Evolutionary conservation across 2,113 vertebrate genomes (phyloP), one percentile per base, ranked within the genome.

Genomic region (Reinhardtius hippoglossoides): DNA sequence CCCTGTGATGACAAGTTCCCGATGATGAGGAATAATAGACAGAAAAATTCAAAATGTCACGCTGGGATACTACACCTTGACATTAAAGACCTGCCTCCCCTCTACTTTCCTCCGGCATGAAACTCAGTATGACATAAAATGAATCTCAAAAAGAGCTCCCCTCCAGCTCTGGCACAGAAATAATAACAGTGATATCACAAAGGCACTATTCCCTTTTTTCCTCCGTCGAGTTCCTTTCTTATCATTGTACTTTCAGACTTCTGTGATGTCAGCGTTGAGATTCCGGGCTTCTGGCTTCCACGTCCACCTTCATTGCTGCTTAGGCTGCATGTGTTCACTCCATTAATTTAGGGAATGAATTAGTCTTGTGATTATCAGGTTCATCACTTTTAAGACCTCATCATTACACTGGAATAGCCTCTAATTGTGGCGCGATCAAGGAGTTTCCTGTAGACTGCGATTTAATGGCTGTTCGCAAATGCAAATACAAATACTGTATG

Each of bases 321-420:
- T 46, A 80, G 60, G 27, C 52, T 78, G 72, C 52, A 71, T 56
- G 52, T 77, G 62, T 76, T 63, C 42, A 27, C 50, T 67, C 48
- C 46, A 62, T 83, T 79, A 52, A 70, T 81, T 74, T 67, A 23
- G 37, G 62, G 76, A 86, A 84, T 76, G 77, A 86, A 88, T 84
- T 84, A 86, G 55, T 23, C 46, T 74, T 54, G 73, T 90, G 24
- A 9, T 81, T 82, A 81, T 87, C 71, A 64, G 71, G 74, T 85
- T 84, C 72, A 88, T 91, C 76, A 46, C 70, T 77, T 81, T 87
- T 90, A 85, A 81, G 71, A 77, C 76, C 81, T 75, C 24, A 37
- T 82, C 71, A 79, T 82, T 82, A 87, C 37, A 55, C 42, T 55
- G 50, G 48, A 82, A 66, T 59, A 74, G 65, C 50, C 56, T 85